Base-by-base conservation (phyloP, 2,888 invertebrate species). In the Spatulosminthurus flaviceps region DNA sequence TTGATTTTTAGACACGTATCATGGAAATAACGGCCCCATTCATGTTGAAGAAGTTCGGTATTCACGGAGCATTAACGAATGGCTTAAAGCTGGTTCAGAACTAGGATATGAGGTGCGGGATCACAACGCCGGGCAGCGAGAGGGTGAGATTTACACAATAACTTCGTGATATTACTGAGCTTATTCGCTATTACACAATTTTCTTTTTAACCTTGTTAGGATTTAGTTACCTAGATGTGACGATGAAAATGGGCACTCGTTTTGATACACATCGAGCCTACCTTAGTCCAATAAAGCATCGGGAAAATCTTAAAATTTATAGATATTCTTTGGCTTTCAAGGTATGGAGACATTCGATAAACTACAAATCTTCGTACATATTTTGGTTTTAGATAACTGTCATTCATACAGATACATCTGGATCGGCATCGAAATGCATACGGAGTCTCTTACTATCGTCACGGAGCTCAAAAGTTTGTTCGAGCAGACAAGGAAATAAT, bases 401-500 rank as follows among this genome's bases (percentile, higher is more conserved):
- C 16, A 34, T 34, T 34, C 4, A 1, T 19, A 19, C 28, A 70
- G 72, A 72, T 72, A n/a, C 78, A 78, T 24, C 42, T 78, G n/a
- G 78, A 78, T 28, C 51, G 72, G 11, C 13, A 41, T 21, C 24
- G 77, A 9, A 78, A 67, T 64, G 81, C 81, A 13, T 72, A 66
- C 26, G 81, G 81, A 1, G 77, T 81, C 4, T 72, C 51, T 7
- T 81, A 81, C 41, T 64, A 69, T 16, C 43, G 73, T 5, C 81
- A 81, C 61, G 81, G 81, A 0, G 64, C 72, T 0, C 78, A 81
- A 60, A 81, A 79, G 41, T 81, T 78, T 79, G 81, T 42, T 22
- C 70, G 77, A 42, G 81, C 81, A 5, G 26, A 69, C n/a, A 81
- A 81, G 24, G 81, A 81, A 77, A 60, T 81, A 0, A 81, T 81